These are phyloP conservation scores for Diaphora mendica DNA, from an alignment of 2,888 invertebrate species.

Conservation along the genomic window DNA sequence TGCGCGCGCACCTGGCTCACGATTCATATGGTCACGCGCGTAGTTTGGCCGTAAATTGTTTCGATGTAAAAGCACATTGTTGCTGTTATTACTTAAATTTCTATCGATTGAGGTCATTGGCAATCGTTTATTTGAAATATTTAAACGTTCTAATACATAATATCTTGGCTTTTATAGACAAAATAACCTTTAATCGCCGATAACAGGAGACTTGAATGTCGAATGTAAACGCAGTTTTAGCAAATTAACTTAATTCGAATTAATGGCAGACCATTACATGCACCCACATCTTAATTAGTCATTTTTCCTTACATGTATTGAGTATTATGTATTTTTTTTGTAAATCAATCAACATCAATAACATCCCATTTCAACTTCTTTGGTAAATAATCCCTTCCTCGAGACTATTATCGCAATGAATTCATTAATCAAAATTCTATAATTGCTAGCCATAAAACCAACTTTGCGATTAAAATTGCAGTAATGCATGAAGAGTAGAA, in stretches of 20 bases:
- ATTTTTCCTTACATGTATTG: background rate
- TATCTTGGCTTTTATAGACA: slow-evolving; percentile 23
- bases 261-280: slow-evolving; percentile 19
- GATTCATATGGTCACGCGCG: slow-evolving; percentile 77
- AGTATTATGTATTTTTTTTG: background rate
- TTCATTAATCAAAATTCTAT: background rate
- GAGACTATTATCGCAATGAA: background rate
- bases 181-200: slow-evolving; percentile 18
- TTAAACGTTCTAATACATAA: slow-evolving; percentile 24
- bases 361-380: background rate
- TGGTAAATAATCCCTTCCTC: background rate
- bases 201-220: slow-evolving; percentile 14
- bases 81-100: slow-evolving; percentile 58
- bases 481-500: background rate
- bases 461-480: background rate
- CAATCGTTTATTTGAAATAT: slow-evolving; percentile 42
- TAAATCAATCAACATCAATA: background rate
- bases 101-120: slow-evolving; percentile 57
- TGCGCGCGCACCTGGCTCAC: slow-evolving; percentile 80
- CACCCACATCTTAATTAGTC: slow-evolving; percentile 33
- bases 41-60: slow-evolving; percentile 72
- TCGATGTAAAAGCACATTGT: slow-evolving; percentile 60
- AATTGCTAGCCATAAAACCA: background rate
- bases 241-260: slow-evolving; percentile 37
- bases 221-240: slow-evolving; percentile 26